Percentiles rank a stretch among this genome's conserved stretches.
Evolutionary conservation across 2,113 vertebrate genomes (phyloP).

Genomic region (Cinclus cinclus): DNA sequence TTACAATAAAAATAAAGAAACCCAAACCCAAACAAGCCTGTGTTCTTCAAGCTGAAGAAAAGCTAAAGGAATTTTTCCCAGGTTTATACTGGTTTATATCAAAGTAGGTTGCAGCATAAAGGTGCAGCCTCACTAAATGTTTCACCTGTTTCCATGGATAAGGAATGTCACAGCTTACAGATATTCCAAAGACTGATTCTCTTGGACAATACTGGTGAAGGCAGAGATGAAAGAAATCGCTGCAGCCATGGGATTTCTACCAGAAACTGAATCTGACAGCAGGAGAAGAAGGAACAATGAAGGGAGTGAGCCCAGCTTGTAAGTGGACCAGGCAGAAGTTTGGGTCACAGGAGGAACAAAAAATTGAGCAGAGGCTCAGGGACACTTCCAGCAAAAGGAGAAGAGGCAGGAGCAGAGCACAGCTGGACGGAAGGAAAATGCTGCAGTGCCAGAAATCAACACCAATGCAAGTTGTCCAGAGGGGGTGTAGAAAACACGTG

Average conservation of each 20-base stretch:
- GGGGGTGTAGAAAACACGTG: not conserved
- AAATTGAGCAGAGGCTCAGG: not conserved
- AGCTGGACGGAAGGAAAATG: not conserved
- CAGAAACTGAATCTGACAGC: not conserved
- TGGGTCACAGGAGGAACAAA: not conserved
- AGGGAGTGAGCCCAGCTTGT: not conserved
- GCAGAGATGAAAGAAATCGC: not conserved
- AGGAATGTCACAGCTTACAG: not conserved
- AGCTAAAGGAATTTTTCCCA: not conserved
- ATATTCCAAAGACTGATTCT: not conserved
- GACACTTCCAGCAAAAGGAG: not conserved
- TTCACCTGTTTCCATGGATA: not conserved
- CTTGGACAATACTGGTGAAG: not conserved
- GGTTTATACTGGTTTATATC: not conserved
- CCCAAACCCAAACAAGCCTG: rapidly evolving
- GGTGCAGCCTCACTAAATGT: not conserved
- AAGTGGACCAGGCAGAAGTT: not conserved
- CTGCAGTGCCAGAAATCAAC: not conserved
- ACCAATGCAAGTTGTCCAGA: not conserved
- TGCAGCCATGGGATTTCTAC: not conserved
- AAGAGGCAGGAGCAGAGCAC: not conserved
- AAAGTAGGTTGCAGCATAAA: not conserved
- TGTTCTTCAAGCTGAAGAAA: not conserved
- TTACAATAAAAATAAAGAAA: not conserved
- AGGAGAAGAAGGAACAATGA: not conserved